These are phyloP conservation scores for Tinea pellionella DNA, from an alignment of 2,888 invertebrate genomes.

Conservation along the genomic window DNA sequence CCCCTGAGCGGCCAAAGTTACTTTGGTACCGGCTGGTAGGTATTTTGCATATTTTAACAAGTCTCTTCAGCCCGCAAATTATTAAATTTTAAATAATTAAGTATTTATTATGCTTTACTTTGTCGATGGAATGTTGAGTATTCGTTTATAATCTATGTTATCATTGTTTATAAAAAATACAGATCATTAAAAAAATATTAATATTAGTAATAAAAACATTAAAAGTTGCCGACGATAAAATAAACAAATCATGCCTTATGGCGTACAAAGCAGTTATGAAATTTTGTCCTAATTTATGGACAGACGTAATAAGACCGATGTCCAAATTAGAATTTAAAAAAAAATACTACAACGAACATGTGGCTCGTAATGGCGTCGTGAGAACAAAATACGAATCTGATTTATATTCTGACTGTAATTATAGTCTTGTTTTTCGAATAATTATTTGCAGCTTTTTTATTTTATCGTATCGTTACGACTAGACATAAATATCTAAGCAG, in stretches of 20 bases:
- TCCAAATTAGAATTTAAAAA: conserved; percentile 9
- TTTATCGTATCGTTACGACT: no score
- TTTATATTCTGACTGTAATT: neutral
- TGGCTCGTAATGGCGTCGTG: conserved; percentile 29
- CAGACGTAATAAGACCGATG: conserved; percentile 29
- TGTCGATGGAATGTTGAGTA: no score
- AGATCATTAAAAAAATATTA: neutral
- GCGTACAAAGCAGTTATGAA: conserved; percentile 44
- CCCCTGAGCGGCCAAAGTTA: no score
- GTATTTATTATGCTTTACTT: no score
- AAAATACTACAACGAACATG: conserved; percentile 10
- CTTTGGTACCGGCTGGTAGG: no score
- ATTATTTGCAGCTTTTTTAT: neutral
- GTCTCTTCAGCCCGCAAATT: no score
- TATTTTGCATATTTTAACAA: no score
- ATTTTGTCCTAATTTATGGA: conserved; percentile 55
- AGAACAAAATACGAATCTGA: conserved; percentile 49
- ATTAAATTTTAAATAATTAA: no score
- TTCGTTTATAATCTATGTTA: neutral
- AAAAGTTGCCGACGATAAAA: conserved; percentile 21
- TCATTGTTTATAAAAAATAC: neutral
- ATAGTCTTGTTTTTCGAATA: neutral
- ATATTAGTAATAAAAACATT: conserved; percentile 15
- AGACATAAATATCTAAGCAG: no score
- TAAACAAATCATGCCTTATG: conserved; percentile 55